Percentiles rank a stretch among this genome's conserved stretches.
Evolutionary conservation across 2,113 vertebrate genomes (phyloP).

Genomic region (Strigops habroptila): DNA sequence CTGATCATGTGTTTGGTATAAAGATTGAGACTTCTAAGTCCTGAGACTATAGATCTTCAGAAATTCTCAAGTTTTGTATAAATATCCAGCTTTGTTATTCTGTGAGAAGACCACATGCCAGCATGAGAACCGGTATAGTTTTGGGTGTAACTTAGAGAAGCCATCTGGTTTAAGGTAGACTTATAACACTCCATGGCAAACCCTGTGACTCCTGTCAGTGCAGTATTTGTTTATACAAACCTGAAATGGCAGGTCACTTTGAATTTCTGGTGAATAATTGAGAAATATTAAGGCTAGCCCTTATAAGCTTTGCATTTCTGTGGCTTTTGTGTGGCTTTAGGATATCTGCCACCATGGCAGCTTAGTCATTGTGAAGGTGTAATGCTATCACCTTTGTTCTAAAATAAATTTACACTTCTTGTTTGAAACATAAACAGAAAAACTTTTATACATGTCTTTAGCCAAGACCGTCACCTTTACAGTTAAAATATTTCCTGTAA

Average conservation of each 20-base stretch:
- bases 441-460: neutral
- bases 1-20: neutral
- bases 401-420: neutral
- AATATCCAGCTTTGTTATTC: slow-evolving; percentile 44
- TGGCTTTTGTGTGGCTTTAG: neutral
- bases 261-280: slow-evolving; percentile 34
- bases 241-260: neutral
- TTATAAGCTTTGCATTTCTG: neutral
- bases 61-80: slow-evolving; percentile 22
- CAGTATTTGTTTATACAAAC: neutral
- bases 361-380: neutral
- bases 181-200: neutral
- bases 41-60: neutral
- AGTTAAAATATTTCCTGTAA: neutral
- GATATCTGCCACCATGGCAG: neutral
- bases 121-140: slow-evolving; percentile 16
- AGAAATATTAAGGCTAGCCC: neutral
- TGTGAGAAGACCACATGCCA: neutral
- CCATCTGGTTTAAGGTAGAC: neutral
- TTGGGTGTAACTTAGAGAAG: neutral
- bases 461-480: neutral
- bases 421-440: neutral
- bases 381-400: neutral
- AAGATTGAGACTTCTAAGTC: neutral
- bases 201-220: neutral